Base-by-base conservation (phyloP, 2,888 invertebrate species). In the Pristionchus entomophagus region DNA sequence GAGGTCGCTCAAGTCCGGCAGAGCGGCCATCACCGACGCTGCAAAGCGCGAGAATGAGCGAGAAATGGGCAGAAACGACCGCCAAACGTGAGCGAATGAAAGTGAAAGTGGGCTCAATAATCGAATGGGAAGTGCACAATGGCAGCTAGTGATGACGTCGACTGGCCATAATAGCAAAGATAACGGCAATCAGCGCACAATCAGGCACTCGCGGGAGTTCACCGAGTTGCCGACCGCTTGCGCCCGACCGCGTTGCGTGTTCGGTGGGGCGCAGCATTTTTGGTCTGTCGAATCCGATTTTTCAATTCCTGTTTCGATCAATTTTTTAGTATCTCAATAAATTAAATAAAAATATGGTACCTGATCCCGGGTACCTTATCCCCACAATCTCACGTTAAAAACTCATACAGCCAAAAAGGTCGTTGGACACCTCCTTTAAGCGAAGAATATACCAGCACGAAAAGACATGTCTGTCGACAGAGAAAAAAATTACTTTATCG, bases 1-100 rank as follows among this genome's bases (percentile, higher is more conserved):
- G 26, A 90, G 88, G 77, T 87, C 88, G 85, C 89, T 89, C 89
- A 90, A 89, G 51, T 89, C 89, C 14, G 89, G 89, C 32, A 86
- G 84, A 32, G 86, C 86, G 59, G 89, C 89, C 89, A 90, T 89
- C 77, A 56, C 86, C n/a, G 22, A 45, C 14, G 26, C 59, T 78
- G 78, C n/a, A 69, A 69, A 14, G 38, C 5, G 38, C 2, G 22
- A 69, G 38, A 38, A 69, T 38, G 38, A 69, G 8, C 32, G 35
- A 38, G 14, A 69, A 69, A 12, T n/a, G n/a, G 8, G 69, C 38
- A 5, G 19, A 56, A 62, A 62, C 29, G 2, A 62, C 62, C 62
- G 62, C 29, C 12, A 62, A 62, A 62, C 32, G 29, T 14, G 62
- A 29, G n/a, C n/a, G n/a, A 56, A 56, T 0, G 62, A 62, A 32